Evolutionary conservation across 2,888 invertebrate species (phyloP).

Genomic region (Torymus texanus): DNA sequence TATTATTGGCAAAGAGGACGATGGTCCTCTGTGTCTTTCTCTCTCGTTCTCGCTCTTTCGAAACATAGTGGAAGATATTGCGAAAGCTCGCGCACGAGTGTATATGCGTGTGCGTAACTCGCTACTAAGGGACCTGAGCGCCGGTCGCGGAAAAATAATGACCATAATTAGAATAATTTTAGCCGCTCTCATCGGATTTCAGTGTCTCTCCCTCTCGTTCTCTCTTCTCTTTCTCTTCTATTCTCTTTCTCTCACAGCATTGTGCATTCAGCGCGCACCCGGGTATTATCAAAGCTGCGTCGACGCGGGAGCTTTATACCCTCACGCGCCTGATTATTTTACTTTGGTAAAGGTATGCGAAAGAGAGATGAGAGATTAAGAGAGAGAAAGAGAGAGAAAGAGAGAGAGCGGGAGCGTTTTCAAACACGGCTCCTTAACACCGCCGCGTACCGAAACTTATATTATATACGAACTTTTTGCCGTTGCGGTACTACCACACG

Average conservation of each 20-base stretch:
- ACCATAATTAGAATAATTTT: constrained; percentile 24
- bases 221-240: no score
- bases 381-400: no score
- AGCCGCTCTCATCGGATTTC: not conserved
- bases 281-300: not conserved
- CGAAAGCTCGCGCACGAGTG: not conserved
- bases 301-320: no score
- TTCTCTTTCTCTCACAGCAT: no score
- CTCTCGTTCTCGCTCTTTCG: constrained; percentile 15
- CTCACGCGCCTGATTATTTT: not conserved
- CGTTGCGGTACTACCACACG: not conserved
- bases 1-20: constrained; percentile 39
- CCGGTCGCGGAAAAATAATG: constrained; percentile 23
- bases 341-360: no score
- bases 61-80: not conserved
- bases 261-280: not conserved
- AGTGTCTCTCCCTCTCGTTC: no score
- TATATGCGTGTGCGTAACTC: not conserved
- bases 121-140: no score
- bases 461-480: no score
- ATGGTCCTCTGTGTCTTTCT: not conserved
- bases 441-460: no score
- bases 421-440: no score
- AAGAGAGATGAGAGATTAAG: no score
- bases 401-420: no score